These are phyloP conservation scores for Drosophila teissieri DNA, from an alignment of 1,140 invertebrate genomes.

Conservation along the genomic window DNA sequence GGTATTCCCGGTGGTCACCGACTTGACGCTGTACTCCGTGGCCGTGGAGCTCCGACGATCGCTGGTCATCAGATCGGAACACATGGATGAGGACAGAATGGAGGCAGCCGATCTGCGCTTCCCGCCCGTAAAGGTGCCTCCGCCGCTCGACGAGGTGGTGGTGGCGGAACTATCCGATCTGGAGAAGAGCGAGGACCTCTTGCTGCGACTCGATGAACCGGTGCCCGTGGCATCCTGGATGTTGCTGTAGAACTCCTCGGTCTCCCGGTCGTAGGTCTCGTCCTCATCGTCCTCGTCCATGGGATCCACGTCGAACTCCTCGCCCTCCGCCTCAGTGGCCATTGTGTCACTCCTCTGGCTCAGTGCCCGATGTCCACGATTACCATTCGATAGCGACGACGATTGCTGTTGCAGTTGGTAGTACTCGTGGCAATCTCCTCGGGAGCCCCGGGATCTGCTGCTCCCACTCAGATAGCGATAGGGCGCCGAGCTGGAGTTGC, in stretches of 20 bases:
- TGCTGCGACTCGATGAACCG: constrained; percentile 54
- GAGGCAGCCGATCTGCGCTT: constrained; percentile 79
- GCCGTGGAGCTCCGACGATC: constrained; percentile 82
- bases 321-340: constrained; percentile 69
- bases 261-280: constrained; percentile 75
- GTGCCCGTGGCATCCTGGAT: constrained; percentile 77
- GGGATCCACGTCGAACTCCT: constrained; percentile 75
- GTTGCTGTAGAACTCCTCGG: constrained; percentile 81
- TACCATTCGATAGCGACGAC: constrained; percentile 56
- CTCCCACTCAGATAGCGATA: constrained; percentile 53
- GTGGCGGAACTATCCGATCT: constrained; percentile 83
- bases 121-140: constrained; percentile 67
- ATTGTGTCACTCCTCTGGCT: constrained; percentile 71
- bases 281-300: constrained; percentile 69
- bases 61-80: constrained; percentile 73
- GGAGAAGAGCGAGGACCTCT: constrained; percentile 81
- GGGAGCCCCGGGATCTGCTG: constrained; percentile 53
- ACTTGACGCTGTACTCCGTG: constrained; percentile 75
- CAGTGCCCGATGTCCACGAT: constrained; percentile 15
- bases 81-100: constrained; percentile 80
- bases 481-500: constrained; percentile 59
- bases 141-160: constrained; percentile 79
- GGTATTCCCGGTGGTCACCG: constrained; percentile 9
- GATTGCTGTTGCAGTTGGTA: constrained; percentile 59
- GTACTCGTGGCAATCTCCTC: constrained; percentile 59